Conservation (phyloP, 2,113 vertebrate species). For the Cephalophus harveyi region DNA sequence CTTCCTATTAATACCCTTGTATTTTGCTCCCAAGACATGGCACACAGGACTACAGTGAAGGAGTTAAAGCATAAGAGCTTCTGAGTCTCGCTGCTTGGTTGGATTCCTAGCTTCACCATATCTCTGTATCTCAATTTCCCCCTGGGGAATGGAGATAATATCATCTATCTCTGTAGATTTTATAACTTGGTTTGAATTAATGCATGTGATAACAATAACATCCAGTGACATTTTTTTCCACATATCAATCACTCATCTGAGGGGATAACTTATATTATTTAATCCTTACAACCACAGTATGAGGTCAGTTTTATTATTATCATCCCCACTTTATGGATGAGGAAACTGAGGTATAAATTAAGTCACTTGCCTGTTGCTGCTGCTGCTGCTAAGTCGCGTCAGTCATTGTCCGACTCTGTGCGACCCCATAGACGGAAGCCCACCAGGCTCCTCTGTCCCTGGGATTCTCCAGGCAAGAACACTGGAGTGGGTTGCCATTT, state of each 20-base stretch:
- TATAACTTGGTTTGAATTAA: not conserved
- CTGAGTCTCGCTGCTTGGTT: not conserved
- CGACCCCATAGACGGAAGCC: no score
- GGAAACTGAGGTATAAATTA: not conserved
- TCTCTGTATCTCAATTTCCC: not conserved
- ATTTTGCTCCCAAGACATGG: not conserved
- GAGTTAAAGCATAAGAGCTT: not conserved
- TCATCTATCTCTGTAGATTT: not conserved
- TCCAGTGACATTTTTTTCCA: not conserved
- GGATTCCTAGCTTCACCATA: not conserved
- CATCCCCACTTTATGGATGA: not conserved
- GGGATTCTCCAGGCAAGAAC: no score
- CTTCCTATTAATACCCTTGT: not conserved
- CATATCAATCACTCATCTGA: not conserved
- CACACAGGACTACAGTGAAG: not conserved
- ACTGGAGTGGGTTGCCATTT: no score
- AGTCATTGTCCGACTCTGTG: no score
- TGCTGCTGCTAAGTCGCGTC: no score
- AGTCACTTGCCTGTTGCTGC: not conserved
- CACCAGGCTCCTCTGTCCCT: no score
- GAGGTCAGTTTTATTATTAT: not conserved
- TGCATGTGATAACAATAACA: not conserved
- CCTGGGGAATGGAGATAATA: not conserved
- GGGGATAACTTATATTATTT: not conserved
- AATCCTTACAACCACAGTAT: not conserved